These are phyloP conservation scores for Prolemur simus DNA, from an alignment of 2,113 vertebrate species.

Conservation along the genomic window DNA sequence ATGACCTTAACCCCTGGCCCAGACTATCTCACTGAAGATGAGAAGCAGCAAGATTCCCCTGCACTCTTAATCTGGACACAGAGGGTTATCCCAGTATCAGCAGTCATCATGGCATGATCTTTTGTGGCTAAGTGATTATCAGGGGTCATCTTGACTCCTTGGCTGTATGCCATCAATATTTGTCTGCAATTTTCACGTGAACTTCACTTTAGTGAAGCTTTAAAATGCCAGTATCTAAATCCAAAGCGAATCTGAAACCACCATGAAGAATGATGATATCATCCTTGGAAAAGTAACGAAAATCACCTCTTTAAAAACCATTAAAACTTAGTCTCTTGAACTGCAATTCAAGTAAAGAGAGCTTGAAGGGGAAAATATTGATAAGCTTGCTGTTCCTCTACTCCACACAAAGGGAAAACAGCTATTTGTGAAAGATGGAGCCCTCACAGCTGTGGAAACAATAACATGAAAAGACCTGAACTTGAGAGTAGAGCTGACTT, in stretches of 20 bases:
- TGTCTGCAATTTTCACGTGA: constrained; percentile 17
- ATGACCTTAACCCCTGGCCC: background rate
- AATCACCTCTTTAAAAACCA: background rate
- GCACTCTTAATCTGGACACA: background rate
- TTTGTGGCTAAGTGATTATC: background rate
- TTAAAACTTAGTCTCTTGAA: background rate
- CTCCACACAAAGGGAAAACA: background rate
- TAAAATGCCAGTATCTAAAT: background rate
- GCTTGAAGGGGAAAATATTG: background rate
- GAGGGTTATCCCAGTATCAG: background rate
- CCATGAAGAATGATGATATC: background rate
- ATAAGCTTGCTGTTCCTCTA: background rate
- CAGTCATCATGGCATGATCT: background rate
- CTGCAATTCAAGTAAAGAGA: background rate
- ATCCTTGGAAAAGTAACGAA: background rate
- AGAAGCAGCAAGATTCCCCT: background rate
- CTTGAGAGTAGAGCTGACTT: background rate
- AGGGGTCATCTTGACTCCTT: background rate
- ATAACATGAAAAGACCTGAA: background rate
- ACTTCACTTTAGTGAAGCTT: background rate
- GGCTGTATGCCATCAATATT: background rate
- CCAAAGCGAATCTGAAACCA: background rate
- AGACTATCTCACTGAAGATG: background rate
- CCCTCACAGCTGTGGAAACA: background rate
- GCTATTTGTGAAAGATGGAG: background rate